Conservation (phyloP, 2,888 invertebrate genomes). For the Agrilus mali region DNA sequence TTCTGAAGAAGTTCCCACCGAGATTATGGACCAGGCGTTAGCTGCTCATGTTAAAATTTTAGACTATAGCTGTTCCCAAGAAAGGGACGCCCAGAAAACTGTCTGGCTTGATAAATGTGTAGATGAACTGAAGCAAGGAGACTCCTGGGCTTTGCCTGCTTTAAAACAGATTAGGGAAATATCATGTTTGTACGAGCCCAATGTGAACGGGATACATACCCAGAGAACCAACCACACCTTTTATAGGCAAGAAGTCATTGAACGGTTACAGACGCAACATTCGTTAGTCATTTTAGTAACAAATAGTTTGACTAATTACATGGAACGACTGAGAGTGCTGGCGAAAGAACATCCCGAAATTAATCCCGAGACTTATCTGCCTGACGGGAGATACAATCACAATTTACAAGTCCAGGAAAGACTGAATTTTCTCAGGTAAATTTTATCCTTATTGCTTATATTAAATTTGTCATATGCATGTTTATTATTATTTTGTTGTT, state of each 20-base stretch:
- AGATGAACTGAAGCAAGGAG: constrained; percentile 79
- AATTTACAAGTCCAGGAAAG: constrained; percentile 87
- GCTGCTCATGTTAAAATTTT: constrained; percentile 93
- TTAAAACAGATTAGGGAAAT: constrained; percentile 92
- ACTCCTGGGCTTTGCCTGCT: constrained; percentile 89
- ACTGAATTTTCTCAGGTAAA: constrained; percentile 64
- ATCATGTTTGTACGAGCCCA: constrained; percentile 85
- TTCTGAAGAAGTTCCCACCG: constrained; percentile 90
- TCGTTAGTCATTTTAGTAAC: constrained; percentile 88
- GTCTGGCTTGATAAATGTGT: constrained; percentile 91
- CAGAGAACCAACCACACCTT: constrained; percentile 44
- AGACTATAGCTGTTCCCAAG: constrained; percentile 95
- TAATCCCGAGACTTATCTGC: constrained; percentile 64
- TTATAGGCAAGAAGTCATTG: constrained; percentile 52
- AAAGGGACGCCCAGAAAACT: constrained; percentile 90
- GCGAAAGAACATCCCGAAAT: constrained; percentile 59
- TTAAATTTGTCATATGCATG: background rate
- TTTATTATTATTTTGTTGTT: constrained; percentile 9
- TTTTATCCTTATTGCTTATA: background rate
- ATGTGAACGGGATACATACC: constrained; percentile 42
- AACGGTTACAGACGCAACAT: constrained; percentile 81
- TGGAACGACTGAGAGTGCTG: constrained; percentile 68
- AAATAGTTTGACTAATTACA: constrained; percentile 80
- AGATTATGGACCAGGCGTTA: constrained; percentile 94
- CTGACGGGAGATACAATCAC: constrained; percentile 86